Base-by-base conservation (phyloP, 2,888 invertebrate genomes). In the Epinotia brunnichana region DNA sequence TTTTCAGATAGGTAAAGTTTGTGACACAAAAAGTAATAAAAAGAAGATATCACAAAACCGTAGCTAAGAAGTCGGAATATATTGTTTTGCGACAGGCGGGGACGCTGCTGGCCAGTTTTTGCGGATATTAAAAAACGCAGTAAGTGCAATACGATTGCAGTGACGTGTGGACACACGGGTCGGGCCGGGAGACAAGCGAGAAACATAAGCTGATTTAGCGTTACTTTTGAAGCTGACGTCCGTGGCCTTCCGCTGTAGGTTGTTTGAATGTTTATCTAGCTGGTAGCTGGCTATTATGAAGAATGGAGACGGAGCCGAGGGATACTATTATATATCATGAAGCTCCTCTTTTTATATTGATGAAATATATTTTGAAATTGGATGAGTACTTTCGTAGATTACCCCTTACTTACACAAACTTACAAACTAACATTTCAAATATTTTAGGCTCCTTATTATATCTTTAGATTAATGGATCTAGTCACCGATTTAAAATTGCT, bases 131-230 rank as follows among this genome's bases (percentile, higher is more conserved):
- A 91, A 91, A 91, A 86, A 83, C 80, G 81, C 81, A 80, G 83
- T 90, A 89, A 92, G 90, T 90, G 84, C 80, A 83, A 87, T 91
- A 86, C 85, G 85, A 92, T 92, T 88, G 87, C 79, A 78, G 76
- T 70, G 76, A 86, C 85, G 85, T 85, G 88, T 79, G 81, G 80
- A 86, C 87, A 85, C 84, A 82, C 21, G 74, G 68, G 74, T 74
- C 74, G 77, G 86, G 89, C 85, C 78, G 85, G 11, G 69, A 79
- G 80, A 80, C 7, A 0, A 48, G 81, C 78, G 83, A 21, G 17
- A 48, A 48, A 48, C n/a, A n/a, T 5, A 48, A n/a, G n/a, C 4
- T 48, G n/a, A 35, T 9, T 7, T 29, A 35, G 9, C 48, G 48
- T 15, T 3, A 15, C 44, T 48, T 48, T n/a, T n/a, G n/a, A n/a